Percentiles rank a stretch among this genome's conserved stretches.
Conservation (phyloP, 2,113 vertebrate genomes). For the Cyprichromis sp. region DNA sequence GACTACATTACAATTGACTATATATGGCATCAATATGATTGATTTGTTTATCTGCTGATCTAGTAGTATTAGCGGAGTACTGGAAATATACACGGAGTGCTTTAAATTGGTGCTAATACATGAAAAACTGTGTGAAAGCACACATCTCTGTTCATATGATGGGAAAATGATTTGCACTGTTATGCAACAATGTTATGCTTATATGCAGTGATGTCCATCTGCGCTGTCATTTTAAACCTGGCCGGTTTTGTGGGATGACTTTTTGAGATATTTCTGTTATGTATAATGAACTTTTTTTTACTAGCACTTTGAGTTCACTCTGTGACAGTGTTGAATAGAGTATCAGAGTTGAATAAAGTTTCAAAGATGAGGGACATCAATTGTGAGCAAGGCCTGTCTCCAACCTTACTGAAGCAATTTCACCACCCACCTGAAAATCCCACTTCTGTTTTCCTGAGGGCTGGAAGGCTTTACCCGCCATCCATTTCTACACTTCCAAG, state of each 20-base stretch:
- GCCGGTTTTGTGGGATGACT: neutral
- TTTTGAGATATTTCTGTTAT: neutral
- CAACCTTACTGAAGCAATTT: slow-evolving; percentile 42
- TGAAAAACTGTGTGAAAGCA: neutral
- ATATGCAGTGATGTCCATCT: neutral
- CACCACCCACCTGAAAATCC: slow-evolving; percentile 24
- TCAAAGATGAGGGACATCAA: slow-evolving; percentile 4
- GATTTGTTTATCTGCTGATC: slow-evolving; percentile 1
- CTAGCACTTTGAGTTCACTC: slow-evolving; percentile 9
- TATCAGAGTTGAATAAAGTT: slow-evolving; percentile 3
- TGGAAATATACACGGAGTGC: neutral
- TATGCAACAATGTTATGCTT: neutral
- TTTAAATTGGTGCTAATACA: neutral
- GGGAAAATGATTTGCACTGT: neutral
- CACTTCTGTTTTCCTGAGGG: slow-evolving; percentile 27
- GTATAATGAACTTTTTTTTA: neutral
- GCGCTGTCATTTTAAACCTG: neutral
- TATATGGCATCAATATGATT: neutral
- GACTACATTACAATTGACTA: neutral
- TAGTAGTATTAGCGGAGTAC: neutral
- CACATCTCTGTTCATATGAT: neutral
- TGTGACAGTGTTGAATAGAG: neutral
- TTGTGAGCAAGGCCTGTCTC: slow-evolving; percentile 21
- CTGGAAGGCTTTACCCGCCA: slow-evolving; percentile 6
- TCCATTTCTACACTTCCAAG: slow-evolving; percentile 1